Evolutionary conservation across 2,113 vertebrate genomes (phyloP), one percentile per base, ranked within the genome.

Genomic region (Phrynocephalus versicolor): DNA sequence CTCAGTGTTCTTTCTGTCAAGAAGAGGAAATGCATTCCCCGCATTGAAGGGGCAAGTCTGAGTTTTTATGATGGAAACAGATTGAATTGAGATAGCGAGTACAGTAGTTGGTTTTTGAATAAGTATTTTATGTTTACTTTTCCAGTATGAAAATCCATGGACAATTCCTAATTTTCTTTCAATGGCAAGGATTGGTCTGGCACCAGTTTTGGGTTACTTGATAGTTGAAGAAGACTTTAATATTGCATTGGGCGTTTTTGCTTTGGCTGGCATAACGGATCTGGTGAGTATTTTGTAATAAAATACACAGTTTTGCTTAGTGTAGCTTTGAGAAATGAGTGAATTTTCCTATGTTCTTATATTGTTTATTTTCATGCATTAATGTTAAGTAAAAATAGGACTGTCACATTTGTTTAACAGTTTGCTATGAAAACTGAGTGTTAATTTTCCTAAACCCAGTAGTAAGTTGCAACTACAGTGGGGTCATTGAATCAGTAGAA

Each of bases 71-170:
- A 2, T 0, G 0, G 6, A 0, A 12, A 33, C 27, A 82, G 3
- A 16, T 35, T 8, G 0, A 0, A 3, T 35, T 30, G 0, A 13
- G 37, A 16, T 0, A 3, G n/a, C 18, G 19, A 3, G 0, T 30
- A 35, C 35, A n/a, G 45, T 51, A 51, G 45, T 79, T 69, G 69
- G 14, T 18, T 0, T 51, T 0, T 0, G 19, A 0, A 79, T 30
- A 10, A 1, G 3, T 3, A 14, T 30, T 3, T 88, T 41, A 86
- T 81, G 90, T 51, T 94, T 94, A 60, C 19, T 85, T 90, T 75
- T 92, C 78, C 90, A 99, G 98, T 98, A 99, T 93, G 99, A 99
- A 95, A 99, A 99, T 91, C 99, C 99, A 0, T 99, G 99, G 99
- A 99, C 99, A 1, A 95, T 99, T 90, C 99, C 99, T 41, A 99